phyloP scores from a whole-genome alignment of 2,113 vertebrate genomes.

The Perccottus glenii region DNA sequence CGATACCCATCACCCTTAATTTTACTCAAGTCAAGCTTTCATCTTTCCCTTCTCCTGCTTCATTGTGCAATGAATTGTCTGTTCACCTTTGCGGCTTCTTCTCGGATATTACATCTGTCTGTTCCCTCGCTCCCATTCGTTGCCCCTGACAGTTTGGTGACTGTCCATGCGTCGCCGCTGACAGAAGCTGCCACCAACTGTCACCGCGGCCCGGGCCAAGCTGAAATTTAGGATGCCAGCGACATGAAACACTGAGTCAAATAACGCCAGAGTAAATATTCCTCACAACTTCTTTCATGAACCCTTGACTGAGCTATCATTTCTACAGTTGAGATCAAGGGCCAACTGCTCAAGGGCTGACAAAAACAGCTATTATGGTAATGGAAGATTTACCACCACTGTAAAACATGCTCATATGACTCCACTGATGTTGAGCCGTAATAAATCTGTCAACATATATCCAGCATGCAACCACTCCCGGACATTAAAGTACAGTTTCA shows the following conservation, averaged over 20 bases:
- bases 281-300: constrained; percentile 28
- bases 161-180: constrained; percentile 19
- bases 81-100: constrained; percentile 52
- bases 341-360: not conserved
- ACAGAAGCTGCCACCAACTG: constrained; percentile 64
- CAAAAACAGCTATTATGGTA: constrained; percentile 44
- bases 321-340: not conserved
- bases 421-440: constrained; percentile 32
- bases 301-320: not conserved
- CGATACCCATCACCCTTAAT: constrained; percentile 53
- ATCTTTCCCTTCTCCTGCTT: constrained; percentile 47
- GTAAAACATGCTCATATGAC: constrained; percentile 38
- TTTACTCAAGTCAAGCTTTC: constrained; percentile 60
- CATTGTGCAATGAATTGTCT: constrained; percentile 55
- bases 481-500: constrained; percentile 23
- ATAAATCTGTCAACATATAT: constrained; percentile 16
- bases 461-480: constrained; percentile 10
- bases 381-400: constrained; percentile 51
- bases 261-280: constrained; percentile 36
- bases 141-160: constrained; percentile 32
- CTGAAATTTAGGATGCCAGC: constrained; percentile 25
- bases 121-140: constrained; percentile 15
- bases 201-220: constrained; percentile 30
- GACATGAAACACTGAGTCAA: constrained; percentile 15
- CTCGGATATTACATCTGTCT: constrained; percentile 40